Percentiles rank a stretch among this genome's conserved stretches.
Conservation (phyloP, 2,888 invertebrate species). For the Drosophila atripex region DNA sequence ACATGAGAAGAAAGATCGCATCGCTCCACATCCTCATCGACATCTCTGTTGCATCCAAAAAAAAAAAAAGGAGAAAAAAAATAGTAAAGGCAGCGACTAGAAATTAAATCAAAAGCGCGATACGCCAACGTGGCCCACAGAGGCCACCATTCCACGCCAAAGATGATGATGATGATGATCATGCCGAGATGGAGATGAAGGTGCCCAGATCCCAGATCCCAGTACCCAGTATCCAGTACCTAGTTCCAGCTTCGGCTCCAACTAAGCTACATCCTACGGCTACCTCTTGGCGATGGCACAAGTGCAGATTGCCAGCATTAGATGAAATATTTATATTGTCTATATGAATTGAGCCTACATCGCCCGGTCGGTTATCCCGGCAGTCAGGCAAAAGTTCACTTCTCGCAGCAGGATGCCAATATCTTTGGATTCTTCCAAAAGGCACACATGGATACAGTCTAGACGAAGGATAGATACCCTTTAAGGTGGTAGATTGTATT, state of each 20-base stretch:
- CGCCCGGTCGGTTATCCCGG: slow-evolving; percentile 27
- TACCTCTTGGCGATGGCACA: slow-evolving; percentile 68
- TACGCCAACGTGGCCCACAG: slow-evolving; percentile 73
- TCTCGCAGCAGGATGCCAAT: slow-evolving; percentile 71
- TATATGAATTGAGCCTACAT: slow-evolving; percentile 79
- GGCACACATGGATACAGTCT: neutral
- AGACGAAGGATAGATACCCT: slow-evolving; percentile 6
- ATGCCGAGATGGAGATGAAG: slow-evolving; percentile 27
- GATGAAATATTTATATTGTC: slow-evolving; percentile 82
- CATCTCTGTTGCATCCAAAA: slow-evolving; percentile 64
- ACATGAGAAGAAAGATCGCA: slow-evolving; percentile 71
- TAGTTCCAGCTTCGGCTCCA: slow-evolving; percentile 3
- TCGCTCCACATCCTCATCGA: slow-evolving; percentile 67
- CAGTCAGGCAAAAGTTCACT: slow-evolving; percentile 58
- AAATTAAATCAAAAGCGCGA: slow-evolving; percentile 78
- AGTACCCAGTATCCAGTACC: slow-evolving; percentile 17
- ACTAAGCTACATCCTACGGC: slow-evolving; percentile 8
- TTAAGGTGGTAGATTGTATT: neutral
- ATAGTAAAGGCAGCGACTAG: slow-evolving; percentile 48
- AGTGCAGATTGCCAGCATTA: slow-evolving; percentile 82
- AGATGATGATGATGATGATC: slow-evolving; percentile 72
- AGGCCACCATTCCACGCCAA: slow-evolving; percentile 58
- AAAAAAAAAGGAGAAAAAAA: slow-evolving; percentile 3
- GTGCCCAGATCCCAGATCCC: slow-evolving; percentile 14
- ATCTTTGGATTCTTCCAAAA: slow-evolving; percentile 9